Evolutionary conservation across 2,113 vertebrate genomes (phyloP).

Genomic region (Cygnus atratus): DNA sequence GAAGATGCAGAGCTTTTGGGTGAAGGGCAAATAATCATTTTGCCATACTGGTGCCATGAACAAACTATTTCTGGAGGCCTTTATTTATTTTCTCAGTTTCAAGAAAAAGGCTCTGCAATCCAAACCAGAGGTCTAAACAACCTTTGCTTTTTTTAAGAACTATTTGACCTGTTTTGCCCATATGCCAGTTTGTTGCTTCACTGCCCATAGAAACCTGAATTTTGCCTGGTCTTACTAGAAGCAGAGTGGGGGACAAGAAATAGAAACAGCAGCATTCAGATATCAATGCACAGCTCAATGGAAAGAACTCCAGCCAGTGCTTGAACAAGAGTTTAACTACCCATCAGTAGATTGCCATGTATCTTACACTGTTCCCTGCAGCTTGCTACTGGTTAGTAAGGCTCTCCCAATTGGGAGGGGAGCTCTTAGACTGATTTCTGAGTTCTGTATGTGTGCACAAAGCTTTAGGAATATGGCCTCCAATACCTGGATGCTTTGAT

Average conservation of each 20-base stretch:
- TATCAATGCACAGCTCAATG: neutral
- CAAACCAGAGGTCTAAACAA: neutral
- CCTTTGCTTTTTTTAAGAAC: neutral
- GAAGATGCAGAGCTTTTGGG: neutral
- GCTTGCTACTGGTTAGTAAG: neutral
- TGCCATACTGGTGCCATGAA: neutral
- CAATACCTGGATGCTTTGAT: neutral
- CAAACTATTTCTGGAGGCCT: neutral
- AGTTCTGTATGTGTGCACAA: accelerated
- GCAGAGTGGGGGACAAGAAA: neutral
- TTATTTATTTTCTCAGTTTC: neutral
- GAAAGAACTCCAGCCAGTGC: neutral
- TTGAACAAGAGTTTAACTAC: neutral
- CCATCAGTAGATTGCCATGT: neutral
- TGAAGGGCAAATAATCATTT: neutral
- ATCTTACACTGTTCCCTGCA: neutral
- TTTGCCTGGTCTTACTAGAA: neutral
- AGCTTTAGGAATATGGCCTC: neutral
- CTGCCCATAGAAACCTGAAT: neutral
- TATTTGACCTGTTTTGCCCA: neutral
- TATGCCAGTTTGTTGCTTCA: neutral
- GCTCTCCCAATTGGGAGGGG: neutral
- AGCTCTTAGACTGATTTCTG: neutral
- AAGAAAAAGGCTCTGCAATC: neutral
- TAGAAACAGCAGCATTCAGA: neutral